Base-by-base conservation (phyloP, 2,113 vertebrate species). In the Microtus ochrogaster region DNA sequence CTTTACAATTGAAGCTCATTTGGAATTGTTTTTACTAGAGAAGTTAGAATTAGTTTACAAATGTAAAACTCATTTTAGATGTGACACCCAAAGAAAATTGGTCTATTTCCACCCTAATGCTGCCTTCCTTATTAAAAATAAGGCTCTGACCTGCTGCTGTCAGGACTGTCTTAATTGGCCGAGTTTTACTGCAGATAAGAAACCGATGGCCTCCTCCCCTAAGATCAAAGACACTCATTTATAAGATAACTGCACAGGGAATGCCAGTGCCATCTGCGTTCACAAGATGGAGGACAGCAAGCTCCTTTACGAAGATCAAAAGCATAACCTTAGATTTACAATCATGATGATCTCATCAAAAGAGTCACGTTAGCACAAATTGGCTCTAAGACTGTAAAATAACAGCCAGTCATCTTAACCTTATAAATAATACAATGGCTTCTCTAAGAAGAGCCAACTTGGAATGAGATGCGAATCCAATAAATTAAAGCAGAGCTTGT, bases 281-380 rank as follows among this genome's bases (percentile, higher is more conserved):
- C 92, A 82, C 84, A 96, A 82, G 55, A 74, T 89, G 72, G 36
- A 95, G 82, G 41, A 82, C 86, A 49, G 77, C 76, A 86, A 92
- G 95, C 52, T 92, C 93, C 76, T 90, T 95, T 92, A 85, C 44
- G 86, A 94, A 96, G 92, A 96, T 94, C 95, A 97, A 97, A 98
- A 92, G 66, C 66, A 94, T 82, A 95, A 92, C 78, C 88, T 96
- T 87, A 95, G 94, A 95, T 61, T 68, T 90, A 94, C 36, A 96
- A 79, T 94, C 84, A 90, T 3, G 2, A 87, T 81, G 85, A 94
- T 88, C 95, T 95, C 92, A 97, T 89, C 81, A 90, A 92, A 94
- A 92, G 24, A 97, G 83, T 90, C 74, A 96, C 92, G 74, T 94
- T 90, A 96, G 79, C 70, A 79, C 79, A 97, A 97, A 96, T 39